Evolutionary conservation across 2,797 vertebrate species (phyloP), one percentile per base, ranked within the genome.

Genomic region (Adrianichthys oophorus): DNA sequence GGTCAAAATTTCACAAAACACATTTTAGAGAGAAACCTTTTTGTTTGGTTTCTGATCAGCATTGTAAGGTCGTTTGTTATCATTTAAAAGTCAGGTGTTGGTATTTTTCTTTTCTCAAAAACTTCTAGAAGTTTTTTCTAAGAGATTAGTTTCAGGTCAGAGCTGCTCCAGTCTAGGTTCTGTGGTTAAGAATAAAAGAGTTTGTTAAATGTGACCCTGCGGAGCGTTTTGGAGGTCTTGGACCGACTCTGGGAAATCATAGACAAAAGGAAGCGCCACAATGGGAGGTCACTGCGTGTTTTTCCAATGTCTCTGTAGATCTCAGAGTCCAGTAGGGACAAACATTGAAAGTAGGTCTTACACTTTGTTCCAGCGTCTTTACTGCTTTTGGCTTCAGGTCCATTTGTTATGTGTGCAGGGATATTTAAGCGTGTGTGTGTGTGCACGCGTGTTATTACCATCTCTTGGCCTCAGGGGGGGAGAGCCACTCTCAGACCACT

Each of bases 361-460:
- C 62, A 40, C 42, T 70, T 69, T 58, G 61, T 70, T 56, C 50
- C 41, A 68, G 53, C 41, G 21, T 80, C 59, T 57, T 53, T 57
- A 59, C 61, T 56, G 55, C 67, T 65, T 63, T 63, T 23, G 65
- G 70, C 62, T 52, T 57, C 67, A 29, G 57, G 58, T 62, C 19
- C 54, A 29, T 62, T 51, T 59, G 48, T 21, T 68, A 48, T 72
- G 68, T 64, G 69, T 62, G 50, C 48, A 26, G 65, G 54, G 47
- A 41, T 56, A 10, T 13, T 37, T 13, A 37, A 37, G 10, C 32
- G 60, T 55, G 48, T 52, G 48, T 78, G 55, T 73, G 59, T 68
- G 67, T 74, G 50, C 62, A 65, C 62, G 64, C 56, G 56, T 76
- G 42, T 72, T 71, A 83, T 84, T 83, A 82, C 63, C 69, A 82